Evolutionary conservation across 2,113 vertebrate genomes (phyloP), one percentile per base, ranked within the genome.

Genomic region (Hucho hucho): DNA sequence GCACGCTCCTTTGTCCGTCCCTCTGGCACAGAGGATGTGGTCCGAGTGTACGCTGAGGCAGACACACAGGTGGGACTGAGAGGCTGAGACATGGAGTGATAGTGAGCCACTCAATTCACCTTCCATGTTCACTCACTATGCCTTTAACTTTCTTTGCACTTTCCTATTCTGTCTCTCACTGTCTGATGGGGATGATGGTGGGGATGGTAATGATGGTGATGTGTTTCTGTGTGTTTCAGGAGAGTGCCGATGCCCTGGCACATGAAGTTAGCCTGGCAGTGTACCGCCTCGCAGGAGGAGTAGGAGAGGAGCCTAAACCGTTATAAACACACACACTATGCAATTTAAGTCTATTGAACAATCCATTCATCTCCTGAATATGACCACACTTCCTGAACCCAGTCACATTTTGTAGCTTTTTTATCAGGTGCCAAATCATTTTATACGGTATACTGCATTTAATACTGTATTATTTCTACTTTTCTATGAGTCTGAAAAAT

Each of bases 1-100:
- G 90, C 95, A 0, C 93, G 97, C 29, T 94, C 97, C 0, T 99
- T 99, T 12, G 97, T 98, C 4, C 93, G 98, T n/a, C 97, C 98
- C 0, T 99, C 98, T 0, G 98, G 98, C 14, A 99, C 97, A 0
- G 98, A 99, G 86, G 96, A 99, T 1, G 89, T 98, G 0, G 95
- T 99, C 4, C 86, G 97, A 70, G 92, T 99, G 2, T 99, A 99
- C 0, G 94, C 97, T 1, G 98, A 99, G 86, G 96, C 97, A 3
- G 94, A 97, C 79, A 95, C 95, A 0, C 97, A 98, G 93, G 97
- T 98, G 77, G 92, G 93, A 79, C 1, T n/a, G 24, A 11, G 28
- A 22, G 11, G 16, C 65, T 16, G 65, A 26, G 18, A n/a, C n/a
- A 7, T 61, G 58, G n/a, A 22, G 25, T 18, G 25, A 25, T 3